Conservation (phyloP, 2,113 vertebrate genomes). For the Uria lomvia region DNA sequence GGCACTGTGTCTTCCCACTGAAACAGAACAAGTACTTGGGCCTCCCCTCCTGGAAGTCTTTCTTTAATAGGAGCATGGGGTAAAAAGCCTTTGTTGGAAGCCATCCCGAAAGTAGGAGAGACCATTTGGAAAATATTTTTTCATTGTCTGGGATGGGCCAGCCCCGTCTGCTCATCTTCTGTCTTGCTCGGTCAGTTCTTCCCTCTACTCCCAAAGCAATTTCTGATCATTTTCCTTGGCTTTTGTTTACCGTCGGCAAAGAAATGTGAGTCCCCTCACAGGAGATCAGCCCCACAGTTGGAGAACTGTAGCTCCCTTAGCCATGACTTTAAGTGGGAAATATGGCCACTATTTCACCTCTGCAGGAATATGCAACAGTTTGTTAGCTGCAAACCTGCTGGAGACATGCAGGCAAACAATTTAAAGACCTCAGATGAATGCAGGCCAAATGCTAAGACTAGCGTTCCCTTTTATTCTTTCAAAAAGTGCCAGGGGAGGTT, state of each 20-base stretch:
- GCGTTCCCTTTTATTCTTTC: not conserved
- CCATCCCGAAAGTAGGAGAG: slow-evolving; percentile 30
- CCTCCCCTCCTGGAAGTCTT: slow-evolving; percentile 50
- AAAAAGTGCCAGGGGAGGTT: not conserved
- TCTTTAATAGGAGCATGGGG: not conserved
- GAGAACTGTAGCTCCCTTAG: not conserved
- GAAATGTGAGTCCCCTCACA: not conserved
- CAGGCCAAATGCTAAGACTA: not conserved
- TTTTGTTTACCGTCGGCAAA: not conserved
- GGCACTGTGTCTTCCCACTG: not conserved
- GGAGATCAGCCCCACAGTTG: not conserved
- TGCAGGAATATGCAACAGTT: not conserved
- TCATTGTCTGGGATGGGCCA: slow-evolving; percentile 14
- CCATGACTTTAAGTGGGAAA: not conserved
- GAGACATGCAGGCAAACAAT: not conserved
- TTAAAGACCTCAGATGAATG: not conserved
- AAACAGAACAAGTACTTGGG: slow-evolving; percentile 48
- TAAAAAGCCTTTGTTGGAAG: not conserved
- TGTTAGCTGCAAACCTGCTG: not conserved
- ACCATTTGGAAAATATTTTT: slow-evolving; percentile 57
- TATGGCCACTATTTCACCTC: not conserved
- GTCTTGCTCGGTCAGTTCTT: slow-evolving; percentile 40
- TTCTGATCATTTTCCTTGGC: slow-evolving; percentile 37
- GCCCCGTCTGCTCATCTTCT: slow-evolving; percentile 27
- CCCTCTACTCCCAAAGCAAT: not conserved